A percentile compares a stretch with the other conserved stretches of the same genome.
Evolutionary conservation across 2,113 vertebrate genomes (phyloP).

Genomic region (Alethe diademata): DNA sequence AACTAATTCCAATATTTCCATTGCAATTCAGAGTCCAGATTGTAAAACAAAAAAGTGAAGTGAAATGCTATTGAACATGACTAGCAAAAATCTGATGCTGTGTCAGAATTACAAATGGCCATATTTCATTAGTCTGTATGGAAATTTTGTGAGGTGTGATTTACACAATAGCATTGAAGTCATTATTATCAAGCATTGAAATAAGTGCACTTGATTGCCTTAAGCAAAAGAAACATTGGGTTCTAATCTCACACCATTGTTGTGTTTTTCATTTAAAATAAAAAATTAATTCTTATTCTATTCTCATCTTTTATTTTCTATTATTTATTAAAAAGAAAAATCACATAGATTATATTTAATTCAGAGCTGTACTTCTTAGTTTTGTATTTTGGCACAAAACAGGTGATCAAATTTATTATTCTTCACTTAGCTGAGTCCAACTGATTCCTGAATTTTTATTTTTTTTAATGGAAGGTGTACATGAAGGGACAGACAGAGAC

Average conservation of each 20-base stretch:
- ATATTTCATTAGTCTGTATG: background rate
- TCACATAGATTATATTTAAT: conserved; percentile 38
- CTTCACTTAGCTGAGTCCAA: conserved; percentile 47
- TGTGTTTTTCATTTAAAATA: background rate
- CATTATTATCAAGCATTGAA: conserved; percentile 7
- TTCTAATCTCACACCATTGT: conserved; percentile 8
- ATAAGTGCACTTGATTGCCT: conserved; percentile 62
- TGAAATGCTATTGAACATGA: background rate
- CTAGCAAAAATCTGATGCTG: background rate
- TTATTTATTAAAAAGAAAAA: conserved; percentile 48
- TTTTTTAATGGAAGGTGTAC: background rate
- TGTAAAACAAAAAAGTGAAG: background rate
- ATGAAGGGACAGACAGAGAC: conserved; percentile 42
- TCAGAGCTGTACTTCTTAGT: conserved; percentile 20
- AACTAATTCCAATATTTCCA: background rate
- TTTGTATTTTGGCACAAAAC: conserved; percentile 45
- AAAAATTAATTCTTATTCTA: background rate
- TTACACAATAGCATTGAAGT: background rate
- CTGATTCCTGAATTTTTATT: background rate
- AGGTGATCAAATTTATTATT: conserved; percentile 15
- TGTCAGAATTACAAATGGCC: background rate
- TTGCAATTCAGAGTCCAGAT: background rate
- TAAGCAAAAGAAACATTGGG: conserved; percentile 53
- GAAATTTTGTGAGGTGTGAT: conserved; percentile 3
- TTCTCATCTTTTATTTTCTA: conserved; percentile 21